Percentiles rank a stretch among this genome's conserved stretches.
Conservation (phyloP, 2,797 vertebrate species). For the Astyanax mexicanus region DNA sequence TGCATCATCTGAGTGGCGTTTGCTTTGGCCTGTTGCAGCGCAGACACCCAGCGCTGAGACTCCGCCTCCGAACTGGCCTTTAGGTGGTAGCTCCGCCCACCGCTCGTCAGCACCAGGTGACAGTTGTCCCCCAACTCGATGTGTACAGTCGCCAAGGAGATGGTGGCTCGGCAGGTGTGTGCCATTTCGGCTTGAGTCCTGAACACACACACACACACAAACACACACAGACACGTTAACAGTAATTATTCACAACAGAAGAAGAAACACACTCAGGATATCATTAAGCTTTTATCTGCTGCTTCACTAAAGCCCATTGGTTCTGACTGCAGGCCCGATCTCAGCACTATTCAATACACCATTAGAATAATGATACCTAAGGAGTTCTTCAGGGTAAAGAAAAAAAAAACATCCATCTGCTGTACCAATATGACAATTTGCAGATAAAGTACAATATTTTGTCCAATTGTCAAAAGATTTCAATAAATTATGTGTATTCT, state of each 20-base stretch:
- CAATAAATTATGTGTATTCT: too few relatives aligned
- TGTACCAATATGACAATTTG: too few relatives aligned
- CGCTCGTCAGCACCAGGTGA: slow-evolving; percentile 88
- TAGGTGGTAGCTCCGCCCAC: slow-evolving; percentile 91
- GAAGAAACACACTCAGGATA: neutral
- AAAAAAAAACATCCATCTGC: neutral
- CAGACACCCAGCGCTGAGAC: slow-evolving; percentile 90
- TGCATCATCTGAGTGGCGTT: slow-evolving; percentile 87
- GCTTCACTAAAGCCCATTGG: too few relatives aligned
- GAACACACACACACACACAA: slow-evolving; percentile 31
- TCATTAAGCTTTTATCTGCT: neutral
- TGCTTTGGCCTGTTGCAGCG: slow-evolving; percentile 89
- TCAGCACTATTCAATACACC: too few relatives aligned
- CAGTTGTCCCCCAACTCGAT: slow-evolving; percentile 92
- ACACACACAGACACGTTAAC: slow-evolving; percentile 26
- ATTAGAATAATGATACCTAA: too few relatives aligned
- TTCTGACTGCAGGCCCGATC: neutral
- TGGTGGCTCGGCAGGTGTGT: slow-evolving; percentile 93
- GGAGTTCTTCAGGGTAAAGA: too few relatives aligned
- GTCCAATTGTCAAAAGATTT: too few relatives aligned
- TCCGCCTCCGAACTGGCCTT: slow-evolving; percentile 91
- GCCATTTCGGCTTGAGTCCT: slow-evolving; percentile 97
- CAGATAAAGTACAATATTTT: too few relatives aligned
- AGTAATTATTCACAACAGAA: slow-evolving; percentile 3
- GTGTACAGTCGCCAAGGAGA: slow-evolving; percentile 88